Base-by-base conservation (phyloP, 2,888 invertebrate genomes). In the Sesia apiformis region DNA sequence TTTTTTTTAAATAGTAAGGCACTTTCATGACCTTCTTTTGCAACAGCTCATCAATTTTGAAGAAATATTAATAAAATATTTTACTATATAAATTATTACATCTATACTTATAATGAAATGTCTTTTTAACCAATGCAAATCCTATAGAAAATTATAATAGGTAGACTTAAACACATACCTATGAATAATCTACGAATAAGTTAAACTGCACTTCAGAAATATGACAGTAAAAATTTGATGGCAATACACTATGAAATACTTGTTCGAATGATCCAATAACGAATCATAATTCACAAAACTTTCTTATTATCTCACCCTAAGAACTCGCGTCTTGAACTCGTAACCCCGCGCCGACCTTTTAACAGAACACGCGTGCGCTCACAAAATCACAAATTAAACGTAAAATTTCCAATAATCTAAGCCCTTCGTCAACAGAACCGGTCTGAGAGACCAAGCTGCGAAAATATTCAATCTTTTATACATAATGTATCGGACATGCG, bases 341-440 rank as follows among this genome's bases (percentile, higher is more conserved):
- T 74, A 67, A 81, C 81, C 83, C 76, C 66, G 60, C 56, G 57
- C 72, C 81, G 77, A 87, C 81, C 83, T 80, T 79, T 76, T 67
- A 74, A 79, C 72, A 75, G 71, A 76, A 76, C 70, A 74, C 86
- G 75, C 84, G 84, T 79, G 86, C 76, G 70, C 67, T 67, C 61
- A 72, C 69, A 68, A 77, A 81, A 80, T 84, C 73, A 78, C 80
- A 87, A 89, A 88, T 89, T 83, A 85, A 78, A 78, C 84, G 87
- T 85, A 81, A 89, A 88, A 86, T 84, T 84, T 81, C 71, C 79
- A 76, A 85, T 84, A 79, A 76, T 60, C 61, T 53, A 56, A 61
- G 70, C 72, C 78, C 72, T 63, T 55, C 57, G 57, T 53, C 54
- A 41, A 39, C 40, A 7, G 58, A 79, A 86, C 89, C 81, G 79